phyloP scores from a whole-genome alignment of 1,140 invertebrate genomes.

The Hypothenemus hampei region DNA sequence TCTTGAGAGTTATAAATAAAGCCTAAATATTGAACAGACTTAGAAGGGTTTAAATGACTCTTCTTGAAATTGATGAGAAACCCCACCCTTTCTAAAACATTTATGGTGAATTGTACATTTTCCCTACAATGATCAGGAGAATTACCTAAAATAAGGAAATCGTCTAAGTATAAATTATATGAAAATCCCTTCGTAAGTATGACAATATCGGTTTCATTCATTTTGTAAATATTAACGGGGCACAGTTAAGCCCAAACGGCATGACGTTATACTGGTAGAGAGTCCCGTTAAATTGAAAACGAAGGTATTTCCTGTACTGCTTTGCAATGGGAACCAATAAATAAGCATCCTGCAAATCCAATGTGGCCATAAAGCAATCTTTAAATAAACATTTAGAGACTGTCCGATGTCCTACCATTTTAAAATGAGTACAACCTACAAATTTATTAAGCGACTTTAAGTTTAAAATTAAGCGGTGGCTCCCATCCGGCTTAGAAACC shows the following conservation, averaged over 20 bases:
- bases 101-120: not conserved
- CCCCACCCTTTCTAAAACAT: not conserved
- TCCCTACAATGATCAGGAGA: not conserved
- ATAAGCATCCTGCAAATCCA: not conserved
- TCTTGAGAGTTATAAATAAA: not conserved
- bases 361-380: not conserved
- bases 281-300: not conserved
- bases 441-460: not conserved
- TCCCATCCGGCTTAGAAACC: not conserved
- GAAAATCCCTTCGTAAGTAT: not conserved
- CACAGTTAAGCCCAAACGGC: conserved; percentile 15
- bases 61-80: not conserved
- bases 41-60: not conserved
- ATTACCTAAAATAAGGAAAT: not conserved
- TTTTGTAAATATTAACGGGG: no score
- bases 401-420: not conserved
- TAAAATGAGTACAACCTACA: not conserved
- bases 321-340: not conserved
- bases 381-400: conserved; percentile 20
- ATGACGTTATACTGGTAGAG: conserved; percentile 11
- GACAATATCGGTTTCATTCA: conserved; percentile 6
- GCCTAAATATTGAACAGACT: not conserved
- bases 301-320: not conserved
- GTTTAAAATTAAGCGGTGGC: not conserved
- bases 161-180: not conserved